Conservation (phyloP, 2,113 vertebrate species). For the Archilochus colubris region DNA sequence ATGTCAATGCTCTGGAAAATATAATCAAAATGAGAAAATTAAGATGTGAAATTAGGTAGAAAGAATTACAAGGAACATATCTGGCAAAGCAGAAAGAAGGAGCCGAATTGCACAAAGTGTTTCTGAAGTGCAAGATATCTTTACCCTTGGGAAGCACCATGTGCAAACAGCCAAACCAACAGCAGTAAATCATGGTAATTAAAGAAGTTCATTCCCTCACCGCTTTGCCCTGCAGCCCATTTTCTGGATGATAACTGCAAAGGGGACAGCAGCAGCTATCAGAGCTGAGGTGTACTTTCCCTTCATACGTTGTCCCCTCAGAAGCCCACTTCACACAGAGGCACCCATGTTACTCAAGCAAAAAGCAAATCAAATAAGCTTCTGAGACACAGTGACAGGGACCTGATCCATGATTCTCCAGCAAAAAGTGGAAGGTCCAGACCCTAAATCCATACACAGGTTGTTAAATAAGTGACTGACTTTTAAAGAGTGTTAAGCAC, state of each 20-base stretch:
- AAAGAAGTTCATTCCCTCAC: not conserved
- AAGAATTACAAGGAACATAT: constrained; percentile 24
- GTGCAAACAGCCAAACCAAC: constrained; percentile 5
- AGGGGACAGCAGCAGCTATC: not conserved
- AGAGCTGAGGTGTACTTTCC: not conserved
- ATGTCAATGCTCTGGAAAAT: constrained; percentile 53
- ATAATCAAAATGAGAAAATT: constrained; percentile 63
- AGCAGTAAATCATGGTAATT: constrained; percentile 30
- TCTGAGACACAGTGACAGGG: not conserved
- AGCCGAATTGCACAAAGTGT: not conserved
- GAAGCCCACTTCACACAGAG: not conserved
- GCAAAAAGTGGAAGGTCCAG: not conserved
- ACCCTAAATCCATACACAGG: not conserved
- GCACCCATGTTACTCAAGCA: not conserved
- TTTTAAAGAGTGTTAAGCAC: constrained; percentile 37
- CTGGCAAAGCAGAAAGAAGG: constrained; percentile 32
- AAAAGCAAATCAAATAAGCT: not conserved
- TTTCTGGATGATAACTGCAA: not conserved
- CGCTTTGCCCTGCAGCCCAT: not conserved
- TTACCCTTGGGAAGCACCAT: not conserved
- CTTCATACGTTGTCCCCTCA: not conserved
- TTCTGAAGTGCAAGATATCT: constrained; percentile 43
- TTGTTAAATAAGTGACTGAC: constrained; percentile 21
- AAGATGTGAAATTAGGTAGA: constrained; percentile 37
- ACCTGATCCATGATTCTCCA: not conserved